phyloP scores from a whole-genome alignment of 2,797 vertebrate genomes.

The Diglossa cyanea region DNA sequence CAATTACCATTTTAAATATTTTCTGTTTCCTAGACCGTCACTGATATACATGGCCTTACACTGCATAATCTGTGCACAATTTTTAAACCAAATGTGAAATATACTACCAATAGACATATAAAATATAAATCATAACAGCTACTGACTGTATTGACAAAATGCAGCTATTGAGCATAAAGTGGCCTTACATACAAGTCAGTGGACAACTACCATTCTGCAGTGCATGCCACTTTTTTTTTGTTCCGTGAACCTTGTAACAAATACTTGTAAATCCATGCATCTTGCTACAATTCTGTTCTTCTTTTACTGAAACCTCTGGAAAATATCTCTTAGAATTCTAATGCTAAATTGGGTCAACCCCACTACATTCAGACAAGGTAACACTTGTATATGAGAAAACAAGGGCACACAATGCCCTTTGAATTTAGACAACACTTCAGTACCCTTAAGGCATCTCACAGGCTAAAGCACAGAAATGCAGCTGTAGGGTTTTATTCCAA shows the following conservation, averaged over 20 bases:
- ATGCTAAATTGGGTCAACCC: background rate
- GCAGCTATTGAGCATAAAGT: background rate
- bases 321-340: background rate
- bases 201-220: background rate
- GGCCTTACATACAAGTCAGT: background rate
- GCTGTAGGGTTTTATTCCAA: background rate
- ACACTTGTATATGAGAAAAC: background rate
- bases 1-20: background rate
- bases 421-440: background rate
- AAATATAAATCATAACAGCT: background rate
- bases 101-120: background rate
- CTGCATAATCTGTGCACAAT: background rate
- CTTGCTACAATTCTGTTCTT: background rate
- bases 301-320: background rate
- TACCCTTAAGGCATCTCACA: background rate
- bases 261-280: background rate
- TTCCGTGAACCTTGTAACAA: background rate
- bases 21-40: background rate
- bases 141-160: background rate
- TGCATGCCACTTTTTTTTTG: background rate
- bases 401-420: background rate
- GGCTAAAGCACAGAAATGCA: background rate
- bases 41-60: background rate
- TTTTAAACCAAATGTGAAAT: background rate
- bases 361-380: background rate